phyloP scores from a whole-genome alignment of 37 sponge, comb jelly and placozoan genomes.

The Crambe crambe region DNA sequence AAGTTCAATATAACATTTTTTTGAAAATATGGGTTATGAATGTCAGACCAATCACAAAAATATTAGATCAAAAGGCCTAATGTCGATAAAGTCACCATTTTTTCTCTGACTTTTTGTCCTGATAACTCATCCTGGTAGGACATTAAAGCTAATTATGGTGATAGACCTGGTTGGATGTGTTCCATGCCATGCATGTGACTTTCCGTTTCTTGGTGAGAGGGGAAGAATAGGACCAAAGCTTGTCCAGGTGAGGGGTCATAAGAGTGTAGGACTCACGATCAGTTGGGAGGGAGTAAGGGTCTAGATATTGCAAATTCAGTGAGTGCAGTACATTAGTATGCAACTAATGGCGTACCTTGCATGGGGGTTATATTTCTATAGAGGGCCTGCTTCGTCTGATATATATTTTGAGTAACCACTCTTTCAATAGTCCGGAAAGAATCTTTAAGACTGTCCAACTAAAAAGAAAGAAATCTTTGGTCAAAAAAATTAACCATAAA shows the following conservation, averaged over 20 bases:
- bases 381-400: slow-evolving; percentile 88
- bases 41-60: too few relatives aligned
- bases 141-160: too few relatives aligned
- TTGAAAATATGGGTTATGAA: too few relatives aligned
- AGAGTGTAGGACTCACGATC: slow-evolving; percentile 10
- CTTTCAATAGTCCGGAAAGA: slow-evolving; percentile 84
- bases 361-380: slow-evolving; percentile 76
- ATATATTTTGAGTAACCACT: slow-evolving; percentile 83
- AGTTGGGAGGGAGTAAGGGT: slow-evolving; percentile 16
- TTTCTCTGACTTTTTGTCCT: too few relatives aligned
- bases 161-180: slow-evolving; percentile 75
- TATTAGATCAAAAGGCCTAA: too few relatives aligned
- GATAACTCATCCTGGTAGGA: too few relatives aligned
- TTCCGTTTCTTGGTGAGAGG: slow-evolving; percentile 60
- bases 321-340: too few relatives aligned
- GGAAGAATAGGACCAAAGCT: slow-evolving; percentile 82
- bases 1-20: too few relatives aligned
- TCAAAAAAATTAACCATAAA: slow-evolving; percentile 2
- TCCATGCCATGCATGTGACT: slow-evolving; percentile 88
- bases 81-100: too few relatives aligned
- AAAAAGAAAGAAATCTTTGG: too few relatives aligned
- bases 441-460: slow-evolving; percentile 62
- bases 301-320: background rate
- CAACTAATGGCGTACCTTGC: slow-evolving; percentile 69
- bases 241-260: slow-evolving; percentile 75